Evolutionary conservation across 2,888 invertebrate genomes (phyloP).

Genomic region (Acleris literana): DNA sequence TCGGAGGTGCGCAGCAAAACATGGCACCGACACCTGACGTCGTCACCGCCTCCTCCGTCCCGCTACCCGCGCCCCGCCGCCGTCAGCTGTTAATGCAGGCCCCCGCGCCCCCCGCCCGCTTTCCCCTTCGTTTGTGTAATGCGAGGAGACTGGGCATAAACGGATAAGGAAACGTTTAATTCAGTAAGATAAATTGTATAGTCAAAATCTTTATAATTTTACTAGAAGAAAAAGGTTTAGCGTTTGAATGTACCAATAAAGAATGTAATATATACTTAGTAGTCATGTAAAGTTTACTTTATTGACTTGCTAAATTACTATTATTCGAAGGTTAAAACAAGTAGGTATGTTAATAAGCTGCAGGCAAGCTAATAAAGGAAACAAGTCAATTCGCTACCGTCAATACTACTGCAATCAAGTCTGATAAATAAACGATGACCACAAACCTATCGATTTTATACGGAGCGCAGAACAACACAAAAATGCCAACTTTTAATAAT

Average conservation of each 20-base stretch:
- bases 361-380: slow-evolving; percentile 1
- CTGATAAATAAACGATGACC: slow-evolving; percentile 49
- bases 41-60: slow-evolving; percentile 50
- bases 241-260: slow-evolving; percentile 7
- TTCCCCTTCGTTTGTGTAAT: slow-evolving; percentile 84
- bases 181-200: slow-evolving; percentile 36
- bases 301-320: not conserved
- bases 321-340: not conserved
- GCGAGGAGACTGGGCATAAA: slow-evolving; percentile 70
- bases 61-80: slow-evolving; percentile 51
- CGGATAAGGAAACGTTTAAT: slow-evolving; percentile 50
- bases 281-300: not conserved
- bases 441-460: slow-evolving; percentile 62
- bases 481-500: slow-evolving; percentile 83
- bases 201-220: slow-evolving; percentile 23
- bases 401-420: slow-evolving; percentile 31
- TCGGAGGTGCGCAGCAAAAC: slow-evolving; percentile 33
- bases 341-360: slow-evolving; percentile 13
- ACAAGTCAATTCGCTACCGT: slow-evolving; percentile 8
- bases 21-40: slow-evolving; percentile 78
- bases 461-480: slow-evolving; percentile 65
- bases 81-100: slow-evolving; percentile 81
- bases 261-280: not conserved
- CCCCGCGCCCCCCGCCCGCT: slow-evolving; percentile 67
- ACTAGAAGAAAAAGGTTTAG: slow-evolving; percentile 23